Evolutionary conservation across 2,797 vertebrate genomes (phyloP).

Genomic region (Lagodon rhomboides): DNA sequence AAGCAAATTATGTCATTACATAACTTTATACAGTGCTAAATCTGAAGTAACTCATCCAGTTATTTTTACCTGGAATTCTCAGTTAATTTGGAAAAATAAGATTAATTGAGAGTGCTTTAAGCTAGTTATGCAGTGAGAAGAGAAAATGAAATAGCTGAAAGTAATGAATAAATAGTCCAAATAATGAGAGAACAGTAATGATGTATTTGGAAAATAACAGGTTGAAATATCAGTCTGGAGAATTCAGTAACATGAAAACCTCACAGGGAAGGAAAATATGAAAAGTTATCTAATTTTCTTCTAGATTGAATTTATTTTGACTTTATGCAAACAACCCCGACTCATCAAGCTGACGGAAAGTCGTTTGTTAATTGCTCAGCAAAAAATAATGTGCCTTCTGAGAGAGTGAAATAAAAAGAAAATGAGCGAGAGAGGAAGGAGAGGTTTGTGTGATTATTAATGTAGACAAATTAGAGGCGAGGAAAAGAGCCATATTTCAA

Average conservation of each 20-base stretch:
- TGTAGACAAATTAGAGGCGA: slow-evolving; percentile 17
- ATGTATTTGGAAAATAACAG: no score
- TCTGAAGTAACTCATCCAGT: no score
- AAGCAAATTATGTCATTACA: neutral
- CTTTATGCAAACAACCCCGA: slow-evolving; percentile 1
- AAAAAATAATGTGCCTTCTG: slow-evolving; percentile 7
- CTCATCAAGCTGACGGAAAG: slow-evolving; percentile 6
- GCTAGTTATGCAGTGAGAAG: no score
- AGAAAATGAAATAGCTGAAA: no score
- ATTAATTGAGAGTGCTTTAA: no score
- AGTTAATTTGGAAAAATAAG: no score
- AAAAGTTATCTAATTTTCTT: neutral
- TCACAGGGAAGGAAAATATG: slow-evolving; percentile 1
- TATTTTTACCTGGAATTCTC: no score
- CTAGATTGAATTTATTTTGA: slow-evolving; percentile 15
- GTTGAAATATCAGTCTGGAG: neutral
- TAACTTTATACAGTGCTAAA: neutral
- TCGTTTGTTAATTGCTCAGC: neutral
- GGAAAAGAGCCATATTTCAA: slow-evolving; percentile 31
- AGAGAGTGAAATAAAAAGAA: slow-evolving; percentile 8
- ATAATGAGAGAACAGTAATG: no score
- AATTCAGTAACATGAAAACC: neutral
- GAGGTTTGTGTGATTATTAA: slow-evolving; percentile 31
- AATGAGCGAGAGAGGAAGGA: neutral
- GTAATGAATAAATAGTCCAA: no score